Base-by-base conservation (phyloP, 2,113 vertebrate species). In the Plotosus lineatus region DNA sequence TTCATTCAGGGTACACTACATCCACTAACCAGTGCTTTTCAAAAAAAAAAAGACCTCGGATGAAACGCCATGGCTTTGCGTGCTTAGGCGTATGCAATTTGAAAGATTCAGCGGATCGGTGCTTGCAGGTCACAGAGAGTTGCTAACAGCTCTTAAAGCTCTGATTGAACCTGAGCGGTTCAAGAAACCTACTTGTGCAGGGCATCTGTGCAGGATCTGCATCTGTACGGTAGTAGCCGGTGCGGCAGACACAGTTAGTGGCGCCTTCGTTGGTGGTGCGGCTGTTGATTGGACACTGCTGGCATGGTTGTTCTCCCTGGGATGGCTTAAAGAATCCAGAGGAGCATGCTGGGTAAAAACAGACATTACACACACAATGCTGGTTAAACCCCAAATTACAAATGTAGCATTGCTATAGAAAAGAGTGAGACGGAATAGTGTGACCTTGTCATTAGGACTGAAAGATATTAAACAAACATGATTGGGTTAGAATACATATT, bases 251-350 rank as follows among this genome's bases (percentile, higher is more conserved):
- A 0, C 97, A 98, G 89, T 89, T 98, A 0, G 94, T 96, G 72
- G 96, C 96, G 10, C 96, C 96, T 63, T 96, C 95, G 0, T 90
- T 96, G 65, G 93, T 96, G 0, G 96, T 98, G 69, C 95, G 90
- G 90, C 97, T 98, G 90, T 97, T 97, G 78, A 95, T 94, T 0
- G 97, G 96, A 63, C 96, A 98, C 85, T 95, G 95, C 17, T 93
- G 84, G 19, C 97, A 98, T 7, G 87, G 88, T 63, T 96, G 91
- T 2, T 97, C 95, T n/a, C 97, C 97, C 81, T 98, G 97, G 86
- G 93, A 94, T 72, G 94, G 91, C 87, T 98, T 98, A 90, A 97
- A 98, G 33, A 89, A 97, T 33, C 97, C 96, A 0, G 91, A 94
- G 0, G 92, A 88, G 85, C 97, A 98, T 15, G 94, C 97, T 98